phyloP scores from a whole-genome alignment of 2,888 invertebrate genomes.

The Idaea straminata region DNA sequence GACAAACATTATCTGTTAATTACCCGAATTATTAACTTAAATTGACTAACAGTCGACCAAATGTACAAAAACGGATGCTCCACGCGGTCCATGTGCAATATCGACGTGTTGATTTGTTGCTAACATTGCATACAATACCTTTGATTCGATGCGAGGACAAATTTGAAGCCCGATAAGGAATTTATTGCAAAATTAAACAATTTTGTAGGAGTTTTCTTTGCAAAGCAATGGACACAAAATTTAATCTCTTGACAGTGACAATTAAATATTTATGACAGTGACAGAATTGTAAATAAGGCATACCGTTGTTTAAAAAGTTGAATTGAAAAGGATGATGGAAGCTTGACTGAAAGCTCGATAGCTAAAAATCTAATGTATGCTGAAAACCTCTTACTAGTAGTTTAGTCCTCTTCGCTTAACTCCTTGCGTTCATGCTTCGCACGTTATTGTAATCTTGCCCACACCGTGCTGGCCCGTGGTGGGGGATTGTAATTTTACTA shows the following conservation, averaged over 20 bases:
- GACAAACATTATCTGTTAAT: slow-evolving; percentile 15
- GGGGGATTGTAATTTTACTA: background rate
- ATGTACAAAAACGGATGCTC: slow-evolving; percentile 64
- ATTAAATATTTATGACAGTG: background rate
- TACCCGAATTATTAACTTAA: background rate
- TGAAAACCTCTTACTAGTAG: too few species aligned
- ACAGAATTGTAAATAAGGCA: background rate
- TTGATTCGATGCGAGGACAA: slow-evolving; percentile 33
- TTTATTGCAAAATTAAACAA: slow-evolving; percentile 26
- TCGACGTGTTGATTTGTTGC: slow-evolving; percentile 24
- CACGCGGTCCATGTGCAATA: slow-evolving; percentile 48
- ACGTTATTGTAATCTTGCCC: too few species aligned
- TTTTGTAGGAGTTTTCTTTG: slow-evolving; percentile 16
- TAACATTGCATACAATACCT: slow-evolving; percentile 43
- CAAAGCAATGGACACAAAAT: background rate
- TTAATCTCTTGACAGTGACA: background rate
- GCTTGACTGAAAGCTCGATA: too few species aligned
- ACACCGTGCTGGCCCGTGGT: too few species aligned
- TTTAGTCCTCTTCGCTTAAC: too few species aligned
- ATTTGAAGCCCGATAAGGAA: slow-evolving; percentile 35
- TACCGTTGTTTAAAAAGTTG: background rate
- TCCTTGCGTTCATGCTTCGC: too few species aligned
- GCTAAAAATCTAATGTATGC: too few species aligned
- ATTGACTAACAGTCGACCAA: slow-evolving; percentile 66
- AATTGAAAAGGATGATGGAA: too few species aligned